Base-by-base conservation (phyloP, 2,888 invertebrate genomes). In the Trissolcus japonicus region DNA sequence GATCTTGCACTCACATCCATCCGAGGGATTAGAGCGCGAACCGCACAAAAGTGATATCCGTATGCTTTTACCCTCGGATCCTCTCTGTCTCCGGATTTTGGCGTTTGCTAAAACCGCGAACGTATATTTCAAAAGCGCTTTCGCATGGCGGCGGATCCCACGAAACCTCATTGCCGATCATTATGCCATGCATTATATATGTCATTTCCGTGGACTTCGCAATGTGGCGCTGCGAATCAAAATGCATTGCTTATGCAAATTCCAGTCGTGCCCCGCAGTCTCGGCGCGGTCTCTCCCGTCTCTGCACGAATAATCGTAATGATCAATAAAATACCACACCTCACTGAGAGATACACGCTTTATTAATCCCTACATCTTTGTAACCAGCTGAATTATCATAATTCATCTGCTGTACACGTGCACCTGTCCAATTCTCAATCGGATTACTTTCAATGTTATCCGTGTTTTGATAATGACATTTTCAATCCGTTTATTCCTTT, bases 191-290 rank as follows among this genome's bases (percentile, higher is more conserved):
- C 86, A 87, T 88, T 87, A 88, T 87, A 87, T 87, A 88, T 87
- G 86, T 83, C 85, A 82, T 84, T 85, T 84, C 81, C 80, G 81
- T 73, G 56, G 59, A 67, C 68, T 46, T 77, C 16, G 69, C 79
- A 79, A 78, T 80, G 80, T 69, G 75, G 82, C 80, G 80, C 81
- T 81, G 82, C 86, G 85, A 88, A 88, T 88, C 86, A 88, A 88
- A 88, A 87, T 88, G 87, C 87, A 88, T 88, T 87, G 88, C 86
- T 87, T 88, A 88, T 88, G 88, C 86, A 88, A 88, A 88, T 88
- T 82, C 79, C 83, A 82, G 80, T 81, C 83, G 83, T 82, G 84
- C 82, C 81, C 82, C 82, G 81, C 76, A 81, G 82, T 82, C 81
- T 80, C 81, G 72, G 56, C 66, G 73, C 50, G 61, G 74, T 0